Evolutionary conservation across 2,113 vertebrate species (phyloP).

Genomic region (Mellivora capensis): DNA sequence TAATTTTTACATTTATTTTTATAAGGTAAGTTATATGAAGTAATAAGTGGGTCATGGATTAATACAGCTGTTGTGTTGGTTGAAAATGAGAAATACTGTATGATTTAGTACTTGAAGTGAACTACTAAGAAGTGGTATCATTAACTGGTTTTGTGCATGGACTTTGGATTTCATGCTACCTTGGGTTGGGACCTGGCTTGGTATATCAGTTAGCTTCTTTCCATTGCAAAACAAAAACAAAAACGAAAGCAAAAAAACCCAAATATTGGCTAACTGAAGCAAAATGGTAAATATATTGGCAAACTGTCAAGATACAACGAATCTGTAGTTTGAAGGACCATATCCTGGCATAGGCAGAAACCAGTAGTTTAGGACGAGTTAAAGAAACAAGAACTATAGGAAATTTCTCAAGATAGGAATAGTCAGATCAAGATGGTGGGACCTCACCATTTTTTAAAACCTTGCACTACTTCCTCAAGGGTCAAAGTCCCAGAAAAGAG

Average conservation of each 20-base stretch:
- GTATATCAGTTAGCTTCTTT: neutral
- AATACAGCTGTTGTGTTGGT: neutral
- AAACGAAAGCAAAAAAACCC: neutral
- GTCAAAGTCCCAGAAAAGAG: neutral
- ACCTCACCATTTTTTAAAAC: neutral
- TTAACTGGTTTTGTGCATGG: neutral
- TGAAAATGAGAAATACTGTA: neutral
- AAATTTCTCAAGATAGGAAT: neutral
- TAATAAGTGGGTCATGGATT: neutral
- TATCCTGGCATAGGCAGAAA: neutral
- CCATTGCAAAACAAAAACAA: neutral
- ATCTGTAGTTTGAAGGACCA: neutral
- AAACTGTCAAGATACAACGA: neutral
- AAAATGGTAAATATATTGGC: neutral
- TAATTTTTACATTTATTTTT: slow-evolving; percentile 50
- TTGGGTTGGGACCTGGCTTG: neutral
- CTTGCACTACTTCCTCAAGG: neutral
- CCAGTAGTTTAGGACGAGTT: neutral
- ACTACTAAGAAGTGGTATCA: neutral
- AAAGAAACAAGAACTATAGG: neutral
- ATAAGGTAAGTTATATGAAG: neutral
- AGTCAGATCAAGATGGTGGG: neutral
- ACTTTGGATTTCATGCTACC: neutral
- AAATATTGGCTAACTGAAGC: neutral
- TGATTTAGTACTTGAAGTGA: neutral